phyloP scores from a whole-genome alignment of 2,113 vertebrate species.

The Psephotus haematonotus region DNA sequence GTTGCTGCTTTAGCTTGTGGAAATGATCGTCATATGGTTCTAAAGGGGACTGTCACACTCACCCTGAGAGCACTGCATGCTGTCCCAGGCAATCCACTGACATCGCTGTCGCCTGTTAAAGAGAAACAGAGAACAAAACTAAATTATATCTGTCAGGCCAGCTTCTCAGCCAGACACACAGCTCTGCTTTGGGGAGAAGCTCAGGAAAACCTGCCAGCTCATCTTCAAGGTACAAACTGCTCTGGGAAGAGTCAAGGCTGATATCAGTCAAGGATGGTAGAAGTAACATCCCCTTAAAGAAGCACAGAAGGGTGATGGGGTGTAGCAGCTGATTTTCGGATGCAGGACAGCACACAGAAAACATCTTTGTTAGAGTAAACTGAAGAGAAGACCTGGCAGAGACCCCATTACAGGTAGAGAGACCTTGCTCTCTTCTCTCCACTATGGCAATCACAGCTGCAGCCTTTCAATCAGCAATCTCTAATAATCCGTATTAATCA shows the following conservation, averaged over 20 bases:
- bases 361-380: neutral
- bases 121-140: slow-evolving; percentile 11
- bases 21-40: neutral
- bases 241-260: neutral
- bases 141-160: slow-evolving; percentile 47
- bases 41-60: slow-evolving; percentile 53
- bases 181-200: neutral
- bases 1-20: neutral
- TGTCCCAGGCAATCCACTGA: slow-evolving; percentile 94
- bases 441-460: neutral
- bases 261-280: neutral
- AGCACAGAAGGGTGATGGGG: neutral
- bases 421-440: neutral
- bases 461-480: slow-evolving; percentile 20
- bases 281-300: neutral
- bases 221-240: neutral
- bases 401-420: neutral
- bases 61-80: slow-evolving; percentile 94
- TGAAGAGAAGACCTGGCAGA: neutral
- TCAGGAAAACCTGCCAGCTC: neutral
- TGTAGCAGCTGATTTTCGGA: neutral
- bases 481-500: slow-evolving; percentile 39
- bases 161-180: neutral
- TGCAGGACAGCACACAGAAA: neutral
- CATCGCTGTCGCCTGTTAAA: slow-evolving; percentile 92